phyloP scores from a whole-genome alignment of 2,113 vertebrate species.

The Motacilla tschutschensis region DNA sequence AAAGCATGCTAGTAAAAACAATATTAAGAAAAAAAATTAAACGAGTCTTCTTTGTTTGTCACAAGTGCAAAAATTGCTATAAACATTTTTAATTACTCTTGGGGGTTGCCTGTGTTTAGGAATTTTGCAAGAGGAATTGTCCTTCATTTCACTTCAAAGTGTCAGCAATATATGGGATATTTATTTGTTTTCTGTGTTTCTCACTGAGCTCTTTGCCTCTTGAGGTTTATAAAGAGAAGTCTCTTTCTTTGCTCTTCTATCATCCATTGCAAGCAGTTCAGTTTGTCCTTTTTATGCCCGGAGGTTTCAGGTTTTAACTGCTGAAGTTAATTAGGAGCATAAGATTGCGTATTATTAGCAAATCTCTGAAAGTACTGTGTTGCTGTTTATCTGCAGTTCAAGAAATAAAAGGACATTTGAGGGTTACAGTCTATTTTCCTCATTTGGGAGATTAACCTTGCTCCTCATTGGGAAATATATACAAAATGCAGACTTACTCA shows the following conservation, averaged over 20 bases:
- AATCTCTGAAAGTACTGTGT: not conserved
- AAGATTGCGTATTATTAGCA: not conserved
- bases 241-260: not conserved
- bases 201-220: not conserved
- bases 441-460: not conserved
- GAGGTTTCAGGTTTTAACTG: not conserved
- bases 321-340: not conserved
- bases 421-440: not conserved
- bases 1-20: not conserved
- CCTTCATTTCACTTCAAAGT: not conserved
- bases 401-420: not conserved
- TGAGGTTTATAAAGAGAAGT: not conserved
- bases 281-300: not conserved
- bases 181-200: constrained; percentile 4
- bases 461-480: not conserved
- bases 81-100: not conserved
- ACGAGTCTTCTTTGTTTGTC: not conserved
- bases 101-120: not conserved
- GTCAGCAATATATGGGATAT: not conserved
- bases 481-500: not conserved
- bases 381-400: not conserved
- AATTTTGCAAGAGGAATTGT: not conserved
- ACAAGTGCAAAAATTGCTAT: not conserved
- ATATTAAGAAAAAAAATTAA: not conserved
- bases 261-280: not conserved